These are phyloP conservation scores for Ischnura elegans DNA, from an alignment of 2,888 invertebrate species.

Conservation along the genomic window DNA sequence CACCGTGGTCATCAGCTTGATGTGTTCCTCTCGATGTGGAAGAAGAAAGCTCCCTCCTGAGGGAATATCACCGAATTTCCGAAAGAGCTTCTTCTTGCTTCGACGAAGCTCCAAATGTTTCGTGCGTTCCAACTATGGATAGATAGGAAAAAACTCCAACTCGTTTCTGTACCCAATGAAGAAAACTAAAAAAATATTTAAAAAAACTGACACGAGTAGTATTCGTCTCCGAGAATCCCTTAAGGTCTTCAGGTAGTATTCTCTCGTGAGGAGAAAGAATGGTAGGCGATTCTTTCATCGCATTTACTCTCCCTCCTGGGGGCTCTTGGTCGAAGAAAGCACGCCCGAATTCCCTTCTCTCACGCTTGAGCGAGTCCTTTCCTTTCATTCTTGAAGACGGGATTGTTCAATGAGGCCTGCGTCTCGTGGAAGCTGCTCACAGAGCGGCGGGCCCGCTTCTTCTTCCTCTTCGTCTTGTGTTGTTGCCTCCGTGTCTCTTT, in stretches of 20 bases:
- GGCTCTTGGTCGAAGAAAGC: background rate
- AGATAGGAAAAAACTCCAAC: background rate
- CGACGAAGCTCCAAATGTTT: background rate
- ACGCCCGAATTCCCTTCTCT: background rate
- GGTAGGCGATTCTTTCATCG: background rate
- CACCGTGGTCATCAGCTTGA: background rate
- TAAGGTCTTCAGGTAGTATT: background rate
- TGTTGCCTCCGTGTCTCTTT: background rate
- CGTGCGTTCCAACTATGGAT: background rate
- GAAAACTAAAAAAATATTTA: background rate
- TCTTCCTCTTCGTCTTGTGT: background rate
- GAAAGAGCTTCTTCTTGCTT: background rate
- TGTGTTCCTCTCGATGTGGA: background rate
- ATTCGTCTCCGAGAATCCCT: background rate
- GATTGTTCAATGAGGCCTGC: conserved; percentile 33
- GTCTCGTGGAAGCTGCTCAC: too few relatives aligned
- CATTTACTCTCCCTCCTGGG: background rate
- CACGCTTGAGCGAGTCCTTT: background rate
- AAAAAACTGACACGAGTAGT: background rate
- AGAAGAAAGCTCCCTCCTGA: background rate
- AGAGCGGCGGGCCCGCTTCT: background rate
- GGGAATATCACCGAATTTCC: background rate
- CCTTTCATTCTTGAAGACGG: background rate
- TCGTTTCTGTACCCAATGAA: background rate
- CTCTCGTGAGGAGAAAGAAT: background rate